Evolutionary conservation across 2,797 vertebrate genomes (phyloP).

Genomic region (Pangasius larnaudii): DNA sequence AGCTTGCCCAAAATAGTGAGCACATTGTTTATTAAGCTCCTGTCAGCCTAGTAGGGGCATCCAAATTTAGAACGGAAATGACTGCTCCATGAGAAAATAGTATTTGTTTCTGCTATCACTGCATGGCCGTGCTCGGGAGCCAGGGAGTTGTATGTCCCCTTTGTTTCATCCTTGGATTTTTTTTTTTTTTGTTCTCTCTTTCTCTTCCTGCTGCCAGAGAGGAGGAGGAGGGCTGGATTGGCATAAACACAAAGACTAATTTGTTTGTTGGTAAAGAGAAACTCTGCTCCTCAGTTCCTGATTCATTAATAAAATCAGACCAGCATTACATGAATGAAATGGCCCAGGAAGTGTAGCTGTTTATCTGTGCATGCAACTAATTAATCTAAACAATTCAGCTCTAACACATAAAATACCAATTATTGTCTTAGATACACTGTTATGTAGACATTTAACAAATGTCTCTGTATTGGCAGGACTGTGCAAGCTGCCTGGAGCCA

Average conservation of each 20-base stretch:
- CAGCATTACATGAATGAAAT: constrained; percentile 56
- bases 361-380: constrained; percentile 10
- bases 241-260: constrained; percentile 80
- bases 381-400: constrained; percentile 16
- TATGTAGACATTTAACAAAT: constrained; percentile 14
- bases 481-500: constrained; percentile 31
- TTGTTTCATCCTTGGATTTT: constrained; percentile 80
- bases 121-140: constrained; percentile 71
- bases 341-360: not conserved
- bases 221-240: constrained; percentile 61
- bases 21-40: constrained; percentile 63
- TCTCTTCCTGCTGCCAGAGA: constrained; percentile 47
- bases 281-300: constrained; percentile 77
- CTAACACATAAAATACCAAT: not conserved
- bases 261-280: constrained; percentile 83
- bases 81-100: constrained; percentile 74
- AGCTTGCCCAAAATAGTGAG: constrained; percentile 65
- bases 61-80: constrained; percentile 78
- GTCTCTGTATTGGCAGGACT: constrained; percentile 17
- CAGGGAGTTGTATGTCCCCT: constrained; percentile 77
- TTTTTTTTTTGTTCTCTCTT: constrained; percentile 66
- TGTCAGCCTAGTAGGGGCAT: constrained; percentile 63
- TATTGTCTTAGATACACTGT: constrained; percentile 1
- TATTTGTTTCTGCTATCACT: constrained; percentile 78
- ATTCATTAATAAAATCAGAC: constrained; percentile 75